Conservation (phyloP, 2,888 invertebrate species). For the Parnassius glacialis region DNA sequence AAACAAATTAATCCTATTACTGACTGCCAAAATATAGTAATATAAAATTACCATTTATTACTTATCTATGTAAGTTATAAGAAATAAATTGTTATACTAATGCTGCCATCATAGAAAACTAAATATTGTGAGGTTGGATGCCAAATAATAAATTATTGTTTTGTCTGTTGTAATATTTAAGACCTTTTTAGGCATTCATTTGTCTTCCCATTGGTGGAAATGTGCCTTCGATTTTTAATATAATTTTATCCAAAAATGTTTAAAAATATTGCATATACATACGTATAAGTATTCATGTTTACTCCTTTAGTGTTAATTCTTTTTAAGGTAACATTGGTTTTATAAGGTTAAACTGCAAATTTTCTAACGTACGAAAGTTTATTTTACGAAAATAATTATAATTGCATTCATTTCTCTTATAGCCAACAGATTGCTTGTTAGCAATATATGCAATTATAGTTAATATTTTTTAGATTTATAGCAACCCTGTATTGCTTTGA, state of each 20-base stretch:
- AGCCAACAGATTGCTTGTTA: no score
- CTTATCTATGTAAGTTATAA: constrained; percentile 2
- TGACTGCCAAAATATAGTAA: constrained; percentile 19
- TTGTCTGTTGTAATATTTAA: constrained; percentile 52
- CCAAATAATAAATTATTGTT: constrained; percentile 60
- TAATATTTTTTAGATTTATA: no score
- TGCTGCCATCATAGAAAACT: constrained; percentile 51
- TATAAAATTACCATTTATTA: constrained; percentile 9
- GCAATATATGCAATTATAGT: no score
- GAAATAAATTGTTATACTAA: constrained; percentile 46
- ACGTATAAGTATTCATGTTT: constrained; percentile 5
- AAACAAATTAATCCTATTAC: constrained; percentile 12
- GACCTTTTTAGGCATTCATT: constrained; percentile 31
- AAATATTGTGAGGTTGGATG: constrained; percentile 52
- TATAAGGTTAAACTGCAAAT: no score
- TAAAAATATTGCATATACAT: not conserved
- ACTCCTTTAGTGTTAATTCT: constrained; percentile 5
- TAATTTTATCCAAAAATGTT: constrained; percentile 1
- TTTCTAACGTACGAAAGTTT: no score
- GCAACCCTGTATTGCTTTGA: no score
- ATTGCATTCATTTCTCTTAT: no score
- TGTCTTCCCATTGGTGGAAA: constrained; percentile 25
- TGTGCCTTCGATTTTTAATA: constrained; percentile 35
- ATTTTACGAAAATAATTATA: no score
- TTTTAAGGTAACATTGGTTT: not conserved